Evolutionary conservation across 2,888 invertebrate species (phyloP).

Genomic region (Athalia circularis): DNA sequence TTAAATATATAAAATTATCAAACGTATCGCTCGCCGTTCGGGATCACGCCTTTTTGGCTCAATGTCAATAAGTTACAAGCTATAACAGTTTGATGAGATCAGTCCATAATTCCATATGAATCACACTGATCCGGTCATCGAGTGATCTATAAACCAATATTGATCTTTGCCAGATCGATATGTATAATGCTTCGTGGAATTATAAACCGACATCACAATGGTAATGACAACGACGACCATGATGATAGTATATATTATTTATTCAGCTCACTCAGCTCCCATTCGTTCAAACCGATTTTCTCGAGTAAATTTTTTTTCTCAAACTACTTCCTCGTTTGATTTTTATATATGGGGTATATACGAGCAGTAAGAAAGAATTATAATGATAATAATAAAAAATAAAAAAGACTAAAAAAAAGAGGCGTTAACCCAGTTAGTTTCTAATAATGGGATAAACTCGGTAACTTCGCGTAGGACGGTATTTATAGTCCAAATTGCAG

Average conservation of each 20-base stretch:
- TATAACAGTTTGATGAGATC: neutral
- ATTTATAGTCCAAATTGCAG: constrained; percentile 45
- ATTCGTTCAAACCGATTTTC: neutral
- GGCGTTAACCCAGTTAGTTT: constrained; percentile 17
- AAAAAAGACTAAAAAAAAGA: neutral
- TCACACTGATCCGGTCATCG: neutral
- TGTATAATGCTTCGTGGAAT: neutral
- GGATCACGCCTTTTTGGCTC: constrained; percentile 36
- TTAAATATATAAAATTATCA: neutral
- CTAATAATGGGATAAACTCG: constrained; percentile 32
- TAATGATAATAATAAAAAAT: neutral
- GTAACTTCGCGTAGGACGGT: constrained; percentile 38
- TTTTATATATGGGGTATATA: neutral
- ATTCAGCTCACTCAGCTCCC: too few species aligned
- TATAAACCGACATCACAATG: neutral
- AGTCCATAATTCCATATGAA: neutral
- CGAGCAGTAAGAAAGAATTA: neutral
- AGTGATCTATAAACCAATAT: neutral
- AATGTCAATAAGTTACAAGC: constrained; percentile 23
- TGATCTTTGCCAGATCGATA: neutral
- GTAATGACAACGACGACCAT: neutral
- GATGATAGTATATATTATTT: too few species aligned
- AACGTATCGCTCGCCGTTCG: neutral
- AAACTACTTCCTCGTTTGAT: neutral
- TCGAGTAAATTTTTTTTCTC: neutral